These are phyloP conservation scores for Echinometra lucunter DNA, from an alignment of 53 echinoderm and acorn worm species.

Conservation along the genomic window DNA sequence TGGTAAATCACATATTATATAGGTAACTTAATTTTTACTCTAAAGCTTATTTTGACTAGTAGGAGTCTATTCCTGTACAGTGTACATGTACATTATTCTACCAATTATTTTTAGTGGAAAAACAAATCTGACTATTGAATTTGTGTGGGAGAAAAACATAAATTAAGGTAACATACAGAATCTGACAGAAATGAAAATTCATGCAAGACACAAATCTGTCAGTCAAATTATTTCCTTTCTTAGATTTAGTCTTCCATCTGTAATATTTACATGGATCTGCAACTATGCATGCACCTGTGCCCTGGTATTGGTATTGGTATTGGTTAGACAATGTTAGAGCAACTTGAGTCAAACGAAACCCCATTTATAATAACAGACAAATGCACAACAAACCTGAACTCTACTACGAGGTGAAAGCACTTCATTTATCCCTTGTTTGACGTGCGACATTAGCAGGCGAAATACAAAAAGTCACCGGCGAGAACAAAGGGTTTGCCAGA, in stretches of 20 bases:
- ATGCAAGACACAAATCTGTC: not conserved
- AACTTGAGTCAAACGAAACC: not conserved
- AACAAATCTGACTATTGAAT: not conserved
- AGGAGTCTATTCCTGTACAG: too few species aligned
- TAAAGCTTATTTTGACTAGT: too few species aligned
- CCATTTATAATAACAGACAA: not conserved
- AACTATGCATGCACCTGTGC: too few species aligned
- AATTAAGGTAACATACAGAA: not conserved
- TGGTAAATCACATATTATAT: too few species aligned
- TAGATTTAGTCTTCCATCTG: not conserved
- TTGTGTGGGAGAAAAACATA: not conserved
- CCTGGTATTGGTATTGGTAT: too few species aligned
- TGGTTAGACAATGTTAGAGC: not conserved
- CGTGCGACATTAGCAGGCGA: conserved; percentile 18
- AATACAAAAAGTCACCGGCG: conserved; percentile 47
- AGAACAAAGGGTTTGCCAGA: conserved; percentile 59
- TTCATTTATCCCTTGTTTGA: conserved; percentile 47
- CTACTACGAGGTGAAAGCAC: conserved; percentile 27
- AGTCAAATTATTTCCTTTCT: not conserved
- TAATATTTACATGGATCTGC: not conserved
- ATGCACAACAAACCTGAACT: conserved; percentile 55
- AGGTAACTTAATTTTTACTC: too few species aligned
- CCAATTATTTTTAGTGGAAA: not conserved
- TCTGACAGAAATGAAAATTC: not conserved
- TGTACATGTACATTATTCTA: too few species aligned